Evolutionary conservation across 2,797 vertebrate species (phyloP), one percentile per base, ranked within the genome.

Genomic region (Gouania willdenowi): DNA sequence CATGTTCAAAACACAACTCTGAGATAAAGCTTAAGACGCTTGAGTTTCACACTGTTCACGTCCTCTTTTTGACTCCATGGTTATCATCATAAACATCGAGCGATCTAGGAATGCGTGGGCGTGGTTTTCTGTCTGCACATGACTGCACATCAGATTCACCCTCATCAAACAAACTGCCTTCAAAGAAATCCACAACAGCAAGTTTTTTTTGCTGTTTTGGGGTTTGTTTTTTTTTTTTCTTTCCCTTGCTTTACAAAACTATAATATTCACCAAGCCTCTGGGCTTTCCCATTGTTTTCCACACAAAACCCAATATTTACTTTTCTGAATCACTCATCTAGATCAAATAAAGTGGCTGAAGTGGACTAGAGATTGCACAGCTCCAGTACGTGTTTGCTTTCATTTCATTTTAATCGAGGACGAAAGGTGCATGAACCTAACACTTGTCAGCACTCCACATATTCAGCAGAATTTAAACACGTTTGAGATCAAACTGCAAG

Each of bases 311-410:
- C 16, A 63, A 56, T 68, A 56, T 76, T 79, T 71, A 53, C 31
- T 59, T 66, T 75, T 61, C 37, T 23, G 1, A 5, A 28, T 49
- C 24, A 25, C 50, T 62, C 26, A 58, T 40, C 68, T 40, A 27
- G 39, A 56, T 67, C 45, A 40, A 60, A 43, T 51, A 13, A 66
- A 52, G 48, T 46, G 41, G 22, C 20, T n/a, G n/a, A n/a, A n/a
- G n/a, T n/a, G n/a, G n/a, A n/a, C 24, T 17, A 35, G 42, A 56
- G 52, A 27, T n/a, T n/a, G n/a, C 34, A 18, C 44, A 38, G 34
- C 23, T 2, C 20, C 21, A 53, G 42, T 5, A 6, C 4, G 50
- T 59, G 66, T 74, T 77, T 80, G 50, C 72, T 69, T 57, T 66
- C 33, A 38, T 37, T 34, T 46, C 46, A 55, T 29, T n/a, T n/a